Percentiles rank a stretch among this genome's conserved stretches.
Conservation (phyloP, 2,113 vertebrate species). For the Pyxicephalus adspersus region DNA sequence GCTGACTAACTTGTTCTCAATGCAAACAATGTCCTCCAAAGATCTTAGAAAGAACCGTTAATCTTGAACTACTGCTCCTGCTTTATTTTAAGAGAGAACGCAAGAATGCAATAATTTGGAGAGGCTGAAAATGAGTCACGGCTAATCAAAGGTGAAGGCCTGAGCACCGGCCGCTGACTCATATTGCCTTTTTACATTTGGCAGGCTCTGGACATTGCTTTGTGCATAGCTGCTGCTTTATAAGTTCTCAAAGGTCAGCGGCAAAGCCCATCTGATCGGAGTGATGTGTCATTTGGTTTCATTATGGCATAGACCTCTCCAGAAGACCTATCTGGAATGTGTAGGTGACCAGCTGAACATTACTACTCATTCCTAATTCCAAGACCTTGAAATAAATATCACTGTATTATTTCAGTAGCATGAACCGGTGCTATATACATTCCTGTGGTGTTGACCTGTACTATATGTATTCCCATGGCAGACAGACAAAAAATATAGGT, state of each 20-base stretch:
- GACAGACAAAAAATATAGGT: not conserved
- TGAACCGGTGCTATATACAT: not conserved
- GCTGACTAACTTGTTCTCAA: slow-evolving; percentile 18
- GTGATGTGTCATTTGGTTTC: not conserved
- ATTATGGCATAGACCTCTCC: not conserved
- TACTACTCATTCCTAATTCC: not conserved
- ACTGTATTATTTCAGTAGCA: not conserved
- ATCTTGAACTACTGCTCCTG: slow-evolving; percentile 23
- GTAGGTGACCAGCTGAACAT: not conserved
- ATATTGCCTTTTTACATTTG: not conserved
- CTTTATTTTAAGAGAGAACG: slow-evolving; percentile 25
- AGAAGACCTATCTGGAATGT: not conserved
- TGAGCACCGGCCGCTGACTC: not conserved
- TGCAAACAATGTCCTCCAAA: slow-evolving; percentile 8
- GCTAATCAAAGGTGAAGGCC: not conserved
- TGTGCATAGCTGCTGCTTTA: slow-evolving; percentile 23
- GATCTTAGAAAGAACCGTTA: not conserved
- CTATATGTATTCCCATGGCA: too few relatives aligned
- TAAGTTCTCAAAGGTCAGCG: slow-evolving; percentile 9
- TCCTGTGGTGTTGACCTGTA: not conserved
- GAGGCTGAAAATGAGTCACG: slow-evolving; percentile 16
- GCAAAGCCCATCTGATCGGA: slow-evolving; percentile 18
- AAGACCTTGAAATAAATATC: not conserved
- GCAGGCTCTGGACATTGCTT: slow-evolving; percentile 21
- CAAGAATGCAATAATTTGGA: slow-evolving; percentile 26